Evolutionary conservation across 2,888 invertebrate genomes (phyloP).

Genomic region (Myopa testacea): DNA sequence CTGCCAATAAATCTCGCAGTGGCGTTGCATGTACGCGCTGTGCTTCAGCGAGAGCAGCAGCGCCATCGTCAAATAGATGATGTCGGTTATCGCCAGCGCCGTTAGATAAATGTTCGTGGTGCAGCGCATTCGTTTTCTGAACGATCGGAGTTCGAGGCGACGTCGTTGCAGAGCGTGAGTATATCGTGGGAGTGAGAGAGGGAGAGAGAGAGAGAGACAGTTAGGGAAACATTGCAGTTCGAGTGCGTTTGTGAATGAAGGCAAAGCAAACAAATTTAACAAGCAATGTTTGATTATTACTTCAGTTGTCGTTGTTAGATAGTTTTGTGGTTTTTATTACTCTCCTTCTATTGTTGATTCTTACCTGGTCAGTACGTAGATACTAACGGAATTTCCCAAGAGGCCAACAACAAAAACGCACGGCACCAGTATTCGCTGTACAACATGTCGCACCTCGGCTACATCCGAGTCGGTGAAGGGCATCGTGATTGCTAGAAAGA

Average conservation of each 20-base stretch:
- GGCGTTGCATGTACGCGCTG: constrained; percentile 70
- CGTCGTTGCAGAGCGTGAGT: constrained; percentile 8
- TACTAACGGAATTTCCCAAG: constrained; percentile 75
- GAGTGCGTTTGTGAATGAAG: background rate
- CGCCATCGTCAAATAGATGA: constrained; percentile 76
- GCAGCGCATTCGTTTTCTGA: constrained; percentile 76
- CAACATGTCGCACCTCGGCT: constrained; percentile 66
- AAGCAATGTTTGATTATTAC: background rate
- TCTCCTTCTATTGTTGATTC: constrained; percentile 29
- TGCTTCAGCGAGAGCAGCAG: constrained; percentile 75
- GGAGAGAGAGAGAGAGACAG: background rate
- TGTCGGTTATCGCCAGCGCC: constrained; percentile 78
- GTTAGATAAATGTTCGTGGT: constrained; percentile 82
- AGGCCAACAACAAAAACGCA: constrained; percentile 76
- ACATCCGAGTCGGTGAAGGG: constrained; percentile 59
- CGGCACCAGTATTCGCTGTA: constrained; percentile 75
- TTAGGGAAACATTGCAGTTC: background rate
- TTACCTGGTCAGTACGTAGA: constrained; percentile 72
- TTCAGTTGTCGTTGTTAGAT: background rate
- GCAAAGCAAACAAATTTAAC: constrained; percentile 39
- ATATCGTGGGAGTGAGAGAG: background rate
- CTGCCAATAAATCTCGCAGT: constrained; percentile 72
- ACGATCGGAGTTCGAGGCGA: background rate
- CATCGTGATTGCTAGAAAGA: constrained; percentile 10
- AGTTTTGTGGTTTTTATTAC: background rate